phyloP scores from a whole-genome alignment of 2,888 invertebrate genomes.

The Noctua janthe region DNA sequence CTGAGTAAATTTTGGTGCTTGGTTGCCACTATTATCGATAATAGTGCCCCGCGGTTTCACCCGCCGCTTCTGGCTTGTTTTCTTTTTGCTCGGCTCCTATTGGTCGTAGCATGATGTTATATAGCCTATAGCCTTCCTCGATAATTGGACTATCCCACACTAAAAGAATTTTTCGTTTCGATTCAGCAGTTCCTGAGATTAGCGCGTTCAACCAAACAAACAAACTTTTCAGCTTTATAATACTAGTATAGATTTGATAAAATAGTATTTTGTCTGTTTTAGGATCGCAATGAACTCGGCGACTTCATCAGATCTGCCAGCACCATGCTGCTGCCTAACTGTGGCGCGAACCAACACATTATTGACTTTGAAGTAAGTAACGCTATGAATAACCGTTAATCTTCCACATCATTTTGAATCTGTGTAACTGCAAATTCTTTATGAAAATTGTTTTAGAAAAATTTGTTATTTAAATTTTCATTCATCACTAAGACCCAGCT shows the following conservation, averaged over 20 bases:
- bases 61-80: too few relatives aligned
- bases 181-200: too few relatives aligned
- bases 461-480: too few relatives aligned
- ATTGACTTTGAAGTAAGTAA: constrained; percentile 97
- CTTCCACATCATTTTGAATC: background rate
- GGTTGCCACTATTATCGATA: background rate
- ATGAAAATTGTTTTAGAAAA: background rate
- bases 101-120: too few relatives aligned
- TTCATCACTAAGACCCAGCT: background rate
- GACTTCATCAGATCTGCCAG: constrained; percentile 99
- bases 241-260: too few relatives aligned
- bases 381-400: background rate
- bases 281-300: constrained; percentile 96
- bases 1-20: background rate
- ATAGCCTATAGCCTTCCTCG: too few relatives aligned
- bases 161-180: too few relatives aligned
- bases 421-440: background rate
- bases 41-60: too few relatives aligned
- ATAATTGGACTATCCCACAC: too few relatives aligned
- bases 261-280: constrained; percentile 29
- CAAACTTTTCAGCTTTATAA: too few relatives aligned
- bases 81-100: too few relatives aligned
- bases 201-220: too few relatives aligned
- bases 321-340: constrained; percentile 97
- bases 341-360: constrained; percentile 94